Percentiles rank a stretch among this genome's conserved stretches.
Conservation (phyloP, 2,113 vertebrate genomes). For the Lontra canadensis region DNA sequence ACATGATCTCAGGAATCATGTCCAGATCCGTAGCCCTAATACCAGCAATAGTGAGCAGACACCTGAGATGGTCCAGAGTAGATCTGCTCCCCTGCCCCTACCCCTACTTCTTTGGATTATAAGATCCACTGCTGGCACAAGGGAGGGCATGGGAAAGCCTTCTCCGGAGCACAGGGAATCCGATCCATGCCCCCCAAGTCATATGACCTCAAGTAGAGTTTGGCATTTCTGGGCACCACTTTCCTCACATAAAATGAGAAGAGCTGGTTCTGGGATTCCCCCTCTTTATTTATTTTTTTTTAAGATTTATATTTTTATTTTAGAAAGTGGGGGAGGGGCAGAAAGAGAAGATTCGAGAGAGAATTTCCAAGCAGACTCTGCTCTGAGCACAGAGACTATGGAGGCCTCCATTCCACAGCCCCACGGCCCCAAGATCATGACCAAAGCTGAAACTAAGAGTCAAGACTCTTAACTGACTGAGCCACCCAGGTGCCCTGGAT, state of each 20-base stretch:
- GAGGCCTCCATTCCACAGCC: background rate
- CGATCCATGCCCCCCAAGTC: background rate
- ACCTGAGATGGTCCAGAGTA: no score
- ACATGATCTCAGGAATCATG: background rate
- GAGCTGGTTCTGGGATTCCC: background rate
- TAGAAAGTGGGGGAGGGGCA: background rate
- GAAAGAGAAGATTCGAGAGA: background rate
- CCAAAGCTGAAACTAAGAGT: background rate
- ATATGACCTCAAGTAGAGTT: background rate
- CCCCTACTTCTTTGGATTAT: background rate
- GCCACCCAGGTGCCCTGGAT: background rate
- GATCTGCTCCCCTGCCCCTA: no score
- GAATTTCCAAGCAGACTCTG: background rate
- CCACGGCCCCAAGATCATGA: background rate
- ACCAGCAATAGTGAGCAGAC: background rate
- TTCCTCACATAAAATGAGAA: background rate
- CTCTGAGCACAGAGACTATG: background rate
- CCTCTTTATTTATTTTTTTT: background rate
- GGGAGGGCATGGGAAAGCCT: background rate
- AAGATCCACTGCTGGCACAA: background rate
- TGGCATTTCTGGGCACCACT: background rate
- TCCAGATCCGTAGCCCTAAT: background rate
- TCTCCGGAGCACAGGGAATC: background rate
- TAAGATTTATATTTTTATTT: background rate
- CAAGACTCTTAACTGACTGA: background rate